Conservation (phyloP, 2,113 vertebrate genomes). For the Tinamus guttatus region DNA sequence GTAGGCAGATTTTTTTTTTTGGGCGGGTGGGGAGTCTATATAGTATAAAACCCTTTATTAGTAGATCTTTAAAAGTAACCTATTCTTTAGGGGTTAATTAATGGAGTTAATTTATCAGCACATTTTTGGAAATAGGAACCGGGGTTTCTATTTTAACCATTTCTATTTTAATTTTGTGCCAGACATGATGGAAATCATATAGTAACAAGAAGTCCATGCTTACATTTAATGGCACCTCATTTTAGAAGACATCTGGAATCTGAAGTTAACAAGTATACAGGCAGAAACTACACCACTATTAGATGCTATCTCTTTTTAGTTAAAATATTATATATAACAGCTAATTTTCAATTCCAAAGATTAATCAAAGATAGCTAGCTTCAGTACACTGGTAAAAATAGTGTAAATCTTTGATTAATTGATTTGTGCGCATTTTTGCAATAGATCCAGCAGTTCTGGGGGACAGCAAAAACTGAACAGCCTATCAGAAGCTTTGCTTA, state of each 20-base stretch:
- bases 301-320: background rate
- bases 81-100: background rate
- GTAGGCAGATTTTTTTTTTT: background rate
- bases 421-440: background rate
- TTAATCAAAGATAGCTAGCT: background rate
- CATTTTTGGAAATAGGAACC: background rate
- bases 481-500: background rate
- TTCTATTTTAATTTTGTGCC: background rate
- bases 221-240: background rate
- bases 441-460: background rate
- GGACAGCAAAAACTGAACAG: background rate
- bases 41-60: background rate
- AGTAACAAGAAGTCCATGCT: background rate
- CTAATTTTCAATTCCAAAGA: background rate
- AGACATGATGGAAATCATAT: background rate
- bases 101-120: background rate
- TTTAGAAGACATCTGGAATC: background rate
- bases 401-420: background rate
- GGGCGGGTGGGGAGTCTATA: background rate
- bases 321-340: background rate
- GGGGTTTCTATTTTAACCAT: background rate
- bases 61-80: background rate
- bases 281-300: background rate
- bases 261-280: background rate
- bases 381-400: background rate